Percentiles rank a stretch among this genome's conserved stretches.
These are phyloP conservation scores for Parauchenoglanis ngamensis DNA, from an alignment of 2,797 vertebrate genomes.

Conservation along the genomic window DNA sequence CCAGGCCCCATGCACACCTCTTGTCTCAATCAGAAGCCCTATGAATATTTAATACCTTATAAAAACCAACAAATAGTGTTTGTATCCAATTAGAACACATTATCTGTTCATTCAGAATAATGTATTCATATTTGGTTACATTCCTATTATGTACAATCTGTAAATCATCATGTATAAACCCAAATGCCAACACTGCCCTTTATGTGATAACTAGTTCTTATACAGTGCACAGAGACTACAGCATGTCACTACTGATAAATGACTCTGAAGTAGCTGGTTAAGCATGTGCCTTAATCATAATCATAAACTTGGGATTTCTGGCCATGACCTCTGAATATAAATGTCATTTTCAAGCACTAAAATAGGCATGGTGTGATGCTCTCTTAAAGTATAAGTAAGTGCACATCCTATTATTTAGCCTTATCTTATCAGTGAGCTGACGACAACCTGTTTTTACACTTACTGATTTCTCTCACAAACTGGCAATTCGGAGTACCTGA, in stretches of 20 bases:
- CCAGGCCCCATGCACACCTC: background rate
- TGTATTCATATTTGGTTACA: background rate
- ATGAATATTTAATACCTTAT: background rate
- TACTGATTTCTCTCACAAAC: background rate
- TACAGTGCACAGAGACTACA: background rate
- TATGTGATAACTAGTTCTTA: background rate
- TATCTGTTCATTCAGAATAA: background rate
- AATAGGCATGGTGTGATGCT: background rate
- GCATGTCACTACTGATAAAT: background rate
- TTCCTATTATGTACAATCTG: background rate
- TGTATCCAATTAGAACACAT: background rate
- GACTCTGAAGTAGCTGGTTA: conserved; percentile 13
- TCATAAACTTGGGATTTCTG: conserved; percentile 18
- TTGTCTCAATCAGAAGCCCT: background rate
- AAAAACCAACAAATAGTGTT: background rate
- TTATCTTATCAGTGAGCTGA: conserved; percentile 58
- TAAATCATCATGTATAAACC: background rate
- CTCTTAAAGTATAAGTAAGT: background rate
- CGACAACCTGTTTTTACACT: conserved; percentile 8
- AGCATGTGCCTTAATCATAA: background rate
- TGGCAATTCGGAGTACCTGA: background rate
- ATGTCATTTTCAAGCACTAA: background rate
- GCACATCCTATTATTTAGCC: conserved; percentile 36
- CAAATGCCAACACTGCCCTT: background rate
- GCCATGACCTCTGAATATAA: background rate